Evolutionary conservation across 2,797 vertebrate species (phyloP), one percentile per base, ranked within the genome.

Genomic region (Premnoplex brunnescens): DNA sequence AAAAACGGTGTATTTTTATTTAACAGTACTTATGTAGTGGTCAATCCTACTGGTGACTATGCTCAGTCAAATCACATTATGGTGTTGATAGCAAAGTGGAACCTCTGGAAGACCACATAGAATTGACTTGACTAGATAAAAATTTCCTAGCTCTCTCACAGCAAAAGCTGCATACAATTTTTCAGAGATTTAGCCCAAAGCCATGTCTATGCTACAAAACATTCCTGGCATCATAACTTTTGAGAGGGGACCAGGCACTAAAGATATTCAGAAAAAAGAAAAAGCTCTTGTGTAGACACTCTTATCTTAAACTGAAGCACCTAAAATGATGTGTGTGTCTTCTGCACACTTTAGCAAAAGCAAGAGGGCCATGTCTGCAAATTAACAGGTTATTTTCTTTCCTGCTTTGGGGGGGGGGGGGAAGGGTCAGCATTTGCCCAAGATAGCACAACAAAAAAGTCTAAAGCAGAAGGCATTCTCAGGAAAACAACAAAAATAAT

Each of bases 301-400:
- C 13, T 8, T 63, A 34, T 44, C 15, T 59, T 62, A 41, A 62
- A 52, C 44, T 18, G 37, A 71, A 83, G 9, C 27, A 56, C 67
- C 41, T 39, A 39, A 81, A 83, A 68, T n/a, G 2, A 14, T 30
- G 14, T 15, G 23, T 20, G 3, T n/a, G 41, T 39, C 43, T 83
- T 54, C 62, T 81, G 66, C 69, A 77, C 37, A 75, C 13, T 4
- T 2, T 6, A 46, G 48, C 37, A 85, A 46, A 78, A 34, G 46
- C 27, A 73, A 41, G 3, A 58, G 26, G 23, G 34, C 16, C 0
- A 0, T 37, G 16, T 36, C 24, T 64, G 10, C 36, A 52, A 62
- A 32, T 14, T 12, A 90, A 20, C 0, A 0, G 27, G 10, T 44
- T 69, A 62, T 34, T 22, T 67, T 69, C 67, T 78, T 14, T 36